Percentiles rank a stretch among this genome's conserved stretches.
Conservation (phyloP, 2,797 vertebrate genomes). For the Catharus ustulatus region DNA sequence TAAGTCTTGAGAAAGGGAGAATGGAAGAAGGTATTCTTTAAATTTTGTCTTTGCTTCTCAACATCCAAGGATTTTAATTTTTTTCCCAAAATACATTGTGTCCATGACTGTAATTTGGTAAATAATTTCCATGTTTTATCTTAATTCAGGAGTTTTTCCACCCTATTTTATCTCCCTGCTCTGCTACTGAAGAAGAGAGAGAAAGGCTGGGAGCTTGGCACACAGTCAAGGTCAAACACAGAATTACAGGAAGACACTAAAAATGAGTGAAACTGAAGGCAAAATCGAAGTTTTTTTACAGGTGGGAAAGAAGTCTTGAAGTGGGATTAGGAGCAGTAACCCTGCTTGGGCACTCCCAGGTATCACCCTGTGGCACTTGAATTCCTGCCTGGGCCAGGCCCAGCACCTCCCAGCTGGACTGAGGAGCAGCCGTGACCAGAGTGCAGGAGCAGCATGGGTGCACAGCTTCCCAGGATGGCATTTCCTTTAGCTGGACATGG, state of each 20-base stretch:
- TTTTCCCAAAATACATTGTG: background rate
- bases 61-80: background rate
- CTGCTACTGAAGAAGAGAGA: background rate
- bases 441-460: fast-evolving
- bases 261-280: background rate
- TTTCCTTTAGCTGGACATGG: background rate
- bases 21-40: background rate
- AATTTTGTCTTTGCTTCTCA: background rate
- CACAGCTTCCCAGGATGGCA: background rate
- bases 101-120: background rate
- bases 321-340: background rate
- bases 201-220: background rate
- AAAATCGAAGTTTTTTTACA: background rate
- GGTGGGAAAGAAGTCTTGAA: background rate
- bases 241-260: background rate
- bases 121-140: background rate
- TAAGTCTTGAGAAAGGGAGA: background rate
- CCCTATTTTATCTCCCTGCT: background rate
- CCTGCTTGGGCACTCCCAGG: background rate
- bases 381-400: background rate
- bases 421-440: background rate
- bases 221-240: background rate
- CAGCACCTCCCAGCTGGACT: background rate
- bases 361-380: background rate
- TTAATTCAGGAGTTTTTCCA: background rate